Base-by-base conservation (phyloP, 2,888 invertebrate species). In the Tridacna crocea region DNA sequence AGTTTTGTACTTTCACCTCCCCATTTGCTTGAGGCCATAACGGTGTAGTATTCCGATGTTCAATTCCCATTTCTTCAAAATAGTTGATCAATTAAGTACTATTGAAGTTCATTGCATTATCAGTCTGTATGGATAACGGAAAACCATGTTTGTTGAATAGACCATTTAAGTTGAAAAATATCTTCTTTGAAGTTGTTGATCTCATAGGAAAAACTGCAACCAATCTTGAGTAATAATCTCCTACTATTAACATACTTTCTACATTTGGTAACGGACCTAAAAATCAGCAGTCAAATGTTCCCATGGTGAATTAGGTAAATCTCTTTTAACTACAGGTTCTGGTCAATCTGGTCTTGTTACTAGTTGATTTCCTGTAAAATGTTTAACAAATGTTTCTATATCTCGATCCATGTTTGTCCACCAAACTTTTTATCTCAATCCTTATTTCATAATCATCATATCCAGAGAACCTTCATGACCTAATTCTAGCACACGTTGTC, bases 351-450 rank as follows among this genome's bases (percentile, higher is more conserved):
- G 75, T 17, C 60, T 58, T 19, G 61, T 24, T 0, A 86, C 83
- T 24, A 84, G 48, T 60, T 84, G 79, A 75, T 86, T 87, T 6
- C 83, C 86, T 46, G 75, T 60, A 66, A 84, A 87, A 2, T 27
- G 3, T 72, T 74, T 87, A 61, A 77, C 75, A 46, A 51, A 55
- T 36, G 55, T 55, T 46, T 86, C 83, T 19, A 80, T 80, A 2
- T 82, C 79, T 60, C 72, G 77, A 74, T 88, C 89, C 27, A 90
- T 89, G 13, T 82, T 79, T 13, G 90, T 88, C 88, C 88, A 90
- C 86, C 87, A 90, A 70, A 88, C 86, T 74, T 88, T 88, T 0
- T 80, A 51, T 47, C 88, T 58, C 22, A 88, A 27, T 24, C 79
- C 51, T 63, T 76, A 75, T 77, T 77, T 70, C 58, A 70, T 70